A percentile compares a stretch with the other conserved stretches of the same genome.
phyloP scores from a whole-genome alignment of 2,113 vertebrate genomes.

The Panurus biarmicus region DNA sequence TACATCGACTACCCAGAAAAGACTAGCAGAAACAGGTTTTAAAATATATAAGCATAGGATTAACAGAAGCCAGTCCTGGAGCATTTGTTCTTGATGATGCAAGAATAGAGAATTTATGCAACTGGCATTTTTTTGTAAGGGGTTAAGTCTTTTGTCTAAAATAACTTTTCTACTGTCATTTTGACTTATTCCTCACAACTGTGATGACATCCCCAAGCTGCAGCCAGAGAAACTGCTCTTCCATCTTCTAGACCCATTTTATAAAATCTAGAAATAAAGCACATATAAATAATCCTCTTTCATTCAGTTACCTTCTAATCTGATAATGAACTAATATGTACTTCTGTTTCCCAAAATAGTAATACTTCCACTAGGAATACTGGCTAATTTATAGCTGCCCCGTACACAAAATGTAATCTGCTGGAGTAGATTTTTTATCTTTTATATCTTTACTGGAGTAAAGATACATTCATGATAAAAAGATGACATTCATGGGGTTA shows the following conservation, averaged over 20 bases:
- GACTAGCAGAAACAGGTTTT: neutral
- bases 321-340: neutral
- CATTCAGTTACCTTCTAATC: neutral
- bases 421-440: too few relatives aligned
- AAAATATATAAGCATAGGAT: neutral
- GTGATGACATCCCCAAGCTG: neutral
- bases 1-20: neutral
- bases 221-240: neutral
- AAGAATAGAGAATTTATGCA: neutral
- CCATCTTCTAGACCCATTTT: neutral
- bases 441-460: too few relatives aligned
- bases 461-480: conserved; percentile 29
- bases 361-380: neutral
- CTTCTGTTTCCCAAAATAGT: neutral
- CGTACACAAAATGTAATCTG: neutral
- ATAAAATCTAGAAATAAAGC: neutral
- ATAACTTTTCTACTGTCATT: neutral
- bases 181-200: neutral
- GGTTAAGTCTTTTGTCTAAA: neutral
- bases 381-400: neutral
- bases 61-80: neutral
- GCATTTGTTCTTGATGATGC: neutral
- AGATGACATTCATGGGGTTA: neutral
- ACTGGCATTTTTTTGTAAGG: neutral
- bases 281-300: neutral